These are phyloP conservation scores for Pteropus alecto DNA, from an alignment of 2,113 vertebrate species.

Conservation along the genomic window DNA sequence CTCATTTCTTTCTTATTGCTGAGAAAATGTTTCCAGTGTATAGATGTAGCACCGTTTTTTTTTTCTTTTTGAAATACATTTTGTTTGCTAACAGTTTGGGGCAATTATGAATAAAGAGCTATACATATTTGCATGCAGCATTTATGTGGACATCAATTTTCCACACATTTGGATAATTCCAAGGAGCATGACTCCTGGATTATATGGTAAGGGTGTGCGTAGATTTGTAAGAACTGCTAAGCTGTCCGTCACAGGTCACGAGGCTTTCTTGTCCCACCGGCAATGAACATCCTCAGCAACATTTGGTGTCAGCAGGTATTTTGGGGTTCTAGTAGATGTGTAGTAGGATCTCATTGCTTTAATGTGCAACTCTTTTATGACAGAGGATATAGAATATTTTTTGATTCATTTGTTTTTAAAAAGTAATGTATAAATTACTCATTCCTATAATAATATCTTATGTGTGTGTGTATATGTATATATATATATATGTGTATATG, in stretches of 20 bases:
- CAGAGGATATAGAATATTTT: background rate
- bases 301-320: background rate
- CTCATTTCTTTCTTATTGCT: background rate
- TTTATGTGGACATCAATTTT: background rate
- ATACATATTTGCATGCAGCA: background rate
- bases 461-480: background rate
- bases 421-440: background rate
- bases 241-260: no score
- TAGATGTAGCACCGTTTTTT: background rate
- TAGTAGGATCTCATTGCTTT: background rate
- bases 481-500: background rate
- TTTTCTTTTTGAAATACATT: background rate
- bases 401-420: background rate
- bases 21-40: background rate
- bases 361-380: background rate
- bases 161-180: background rate
- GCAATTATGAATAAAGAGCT: background rate
- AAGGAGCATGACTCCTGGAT: background rate
- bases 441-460: background rate
- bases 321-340: background rate
- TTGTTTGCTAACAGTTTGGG: background rate
- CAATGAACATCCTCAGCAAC: background rate
- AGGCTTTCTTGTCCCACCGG: no score
- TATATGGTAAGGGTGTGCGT: fast-evolving
- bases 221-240: background rate